Evolutionary conservation across 2,113 vertebrate species (phyloP), one percentile per base, ranked within the genome.

Genomic region (Anser cygnoides): DNA sequence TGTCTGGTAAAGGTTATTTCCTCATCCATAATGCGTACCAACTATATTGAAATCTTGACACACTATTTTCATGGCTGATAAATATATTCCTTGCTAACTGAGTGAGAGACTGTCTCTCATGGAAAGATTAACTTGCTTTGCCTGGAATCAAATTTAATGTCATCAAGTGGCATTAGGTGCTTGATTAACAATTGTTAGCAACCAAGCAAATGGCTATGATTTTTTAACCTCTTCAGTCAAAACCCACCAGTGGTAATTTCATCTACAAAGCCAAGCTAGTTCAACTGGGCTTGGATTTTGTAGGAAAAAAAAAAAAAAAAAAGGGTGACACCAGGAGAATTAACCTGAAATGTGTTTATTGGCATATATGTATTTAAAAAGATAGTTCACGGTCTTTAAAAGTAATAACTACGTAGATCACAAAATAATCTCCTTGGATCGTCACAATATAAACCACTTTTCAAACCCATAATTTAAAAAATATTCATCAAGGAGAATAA

Each of bases 21-120:
- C 68, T 89, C 96, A 97, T 97, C 87, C 84, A 93, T 97, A 96
- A 96, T 90, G 92, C 81, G 96, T 97, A 95, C 70, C 79, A 95
- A 93, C 3, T 1, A 68, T 90, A 90, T 58, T 93, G 94, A 90
- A 96, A 97, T 81, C 94, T 86, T 94, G 84, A 93, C 91, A 92
- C 55, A 49, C 81, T 92, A 57, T 97, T 96, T 97, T 97, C 74
- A n/a, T 92, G 94, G 73, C 55, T 93, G 95, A 89, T 31, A 94
- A 89, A 93, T 91, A 85, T 35, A 50, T 74, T 91, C 31, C 67
- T 68, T 67, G 49, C 74, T 80, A 91, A 92, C 65, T 67, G 67
- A 33, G 18, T 54, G 90, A 97, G 92, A 96, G 55, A 35, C 21
- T 89, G 4, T 95, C 58, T 80, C 86, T 88, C 70, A 54, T 68